phyloP scores from a whole-genome alignment of 2,113 vertebrate genomes.

The Notechis scutatus region DNA sequence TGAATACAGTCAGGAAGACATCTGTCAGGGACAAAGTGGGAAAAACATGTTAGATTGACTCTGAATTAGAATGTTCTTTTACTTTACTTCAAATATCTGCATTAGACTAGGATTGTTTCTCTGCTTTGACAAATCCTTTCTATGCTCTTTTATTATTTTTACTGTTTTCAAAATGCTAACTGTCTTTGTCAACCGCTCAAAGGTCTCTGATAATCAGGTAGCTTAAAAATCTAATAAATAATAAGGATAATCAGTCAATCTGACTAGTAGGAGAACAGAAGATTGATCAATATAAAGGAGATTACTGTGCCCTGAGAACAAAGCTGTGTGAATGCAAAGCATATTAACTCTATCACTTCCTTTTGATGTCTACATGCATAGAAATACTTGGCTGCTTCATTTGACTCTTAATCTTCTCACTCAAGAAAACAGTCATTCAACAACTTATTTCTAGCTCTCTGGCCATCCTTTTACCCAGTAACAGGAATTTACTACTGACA shows the following conservation, averaged over 20 bases:
- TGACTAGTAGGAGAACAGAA: neutral
- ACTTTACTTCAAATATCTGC: neutral
- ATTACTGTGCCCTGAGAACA: neutral
- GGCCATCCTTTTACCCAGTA: neutral
- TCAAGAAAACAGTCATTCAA: neutral
- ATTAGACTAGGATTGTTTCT: neutral
- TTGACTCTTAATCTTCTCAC: neutral
- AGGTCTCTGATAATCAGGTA: neutral
- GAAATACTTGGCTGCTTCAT: neutral
- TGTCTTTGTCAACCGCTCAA: neutral
- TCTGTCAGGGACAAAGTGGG: neutral
- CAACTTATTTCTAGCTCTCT: neutral
- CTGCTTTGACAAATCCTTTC: neutral
- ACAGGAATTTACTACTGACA: neutral
- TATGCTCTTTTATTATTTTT: neutral
- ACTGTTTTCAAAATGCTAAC: neutral
- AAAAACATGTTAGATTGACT: neutral
- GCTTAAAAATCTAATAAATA: neutral
- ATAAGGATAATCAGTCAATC: neutral
- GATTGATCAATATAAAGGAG: neutral
- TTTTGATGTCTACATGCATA: neutral
- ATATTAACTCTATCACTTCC: neutral
- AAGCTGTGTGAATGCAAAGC: neutral
- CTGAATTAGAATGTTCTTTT: neutral
- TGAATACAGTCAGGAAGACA: neutral